Evolutionary conservation across 2,888 invertebrate species (phyloP), one percentile per base, ranked within the genome.

Genomic region (Taenaris catops): DNA sequence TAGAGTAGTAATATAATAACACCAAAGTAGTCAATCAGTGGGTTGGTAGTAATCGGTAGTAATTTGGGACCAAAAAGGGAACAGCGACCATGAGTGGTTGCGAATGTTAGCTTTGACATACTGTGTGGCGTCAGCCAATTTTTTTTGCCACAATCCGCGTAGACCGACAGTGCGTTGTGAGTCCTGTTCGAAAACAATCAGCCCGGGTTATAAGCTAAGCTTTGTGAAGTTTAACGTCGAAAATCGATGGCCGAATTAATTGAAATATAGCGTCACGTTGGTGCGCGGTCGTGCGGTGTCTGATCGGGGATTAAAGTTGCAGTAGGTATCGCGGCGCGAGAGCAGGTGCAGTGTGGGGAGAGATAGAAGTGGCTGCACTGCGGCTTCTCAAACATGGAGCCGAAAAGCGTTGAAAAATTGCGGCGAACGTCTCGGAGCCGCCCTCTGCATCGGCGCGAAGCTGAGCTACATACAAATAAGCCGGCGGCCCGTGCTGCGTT

Each of bases 331-430:
- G 56, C 63, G 62, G 65, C 65, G 63, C 63, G 65, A 51, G 70
- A 71, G 68, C 75, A 74, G 74, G 70, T 71, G 75, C 53, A 59
- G 53, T 44, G 53, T 43, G 51, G 32, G 51, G 44, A 48, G 44
- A 44, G 44, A 44, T 38, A 38, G 45, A 44, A 62, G 67, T 63
- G 44, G 45, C 47, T 51, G 53, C 54, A 53, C 41, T 53, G 61
- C 70, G 70, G 71, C 65, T 74, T 71, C 63, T 71, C 55, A 62
- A 80, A 75, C 80, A 79, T 78, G 78, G 53, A 71, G 58, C 51
- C 69, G 74, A 76, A n/a, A n/a, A 74, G 58, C 70, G 71, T 68
- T 83, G 78, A 84, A 84, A 84, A 84, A 84, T 83, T 80, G 75
- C 76, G 63, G 68, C 57, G 70, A 80, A 66, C 72, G 78, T 78